Evolutionary conservation across 2,113 vertebrate species (phyloP), one percentile per base, ranked within the genome.

Genomic region (Nipponia nippon): DNA sequence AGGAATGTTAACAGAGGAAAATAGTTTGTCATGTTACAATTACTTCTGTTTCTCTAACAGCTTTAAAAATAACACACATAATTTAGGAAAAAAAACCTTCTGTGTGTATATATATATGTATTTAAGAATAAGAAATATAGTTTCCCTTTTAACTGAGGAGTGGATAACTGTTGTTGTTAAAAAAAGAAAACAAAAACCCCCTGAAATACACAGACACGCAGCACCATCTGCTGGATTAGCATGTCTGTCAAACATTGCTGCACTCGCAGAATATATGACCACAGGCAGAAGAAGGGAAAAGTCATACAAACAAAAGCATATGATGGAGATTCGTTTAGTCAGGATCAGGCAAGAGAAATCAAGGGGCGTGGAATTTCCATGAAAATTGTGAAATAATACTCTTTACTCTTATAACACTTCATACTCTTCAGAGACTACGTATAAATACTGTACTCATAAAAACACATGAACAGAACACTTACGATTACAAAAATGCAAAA

Each of bases 141-240:
- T 88, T 89, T 95, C 81, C 46, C 66, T 83, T 94, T 89, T 95
- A 96, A 66, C 27, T 75, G 78, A 67, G 77, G 47, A 91, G 42
- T 73, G 3, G 4, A 53, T 93, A 91, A 97, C 40, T 70, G 53
- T 25, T 66, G 75, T 27, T 56, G n/a, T 52, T n/a, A 29, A 67
- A 71, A 71, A 75, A 86, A 61, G 16, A 77, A 46, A 71, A 36
- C 34, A 14, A 49, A 15, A 55, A 7, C 11, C 2, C 44, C 32
- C 47, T 93, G 93, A 94, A 93, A 98, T 98, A 85, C 70, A 89
- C 89, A 98, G 98, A 94, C 95, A 89, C 2, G 96, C 96, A 98
- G 98, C 98, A 97, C 98, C 98, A 98, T 97, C 98, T 98, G 97
- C 98, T 98, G 98, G 98, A 96, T 94, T 76, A 88, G 30, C 66